Evolutionary conservation across 2,113 vertebrate species (phyloP), one percentile per base, ranked within the genome.

Genomic region (Asarcornis scutulata): DNA sequence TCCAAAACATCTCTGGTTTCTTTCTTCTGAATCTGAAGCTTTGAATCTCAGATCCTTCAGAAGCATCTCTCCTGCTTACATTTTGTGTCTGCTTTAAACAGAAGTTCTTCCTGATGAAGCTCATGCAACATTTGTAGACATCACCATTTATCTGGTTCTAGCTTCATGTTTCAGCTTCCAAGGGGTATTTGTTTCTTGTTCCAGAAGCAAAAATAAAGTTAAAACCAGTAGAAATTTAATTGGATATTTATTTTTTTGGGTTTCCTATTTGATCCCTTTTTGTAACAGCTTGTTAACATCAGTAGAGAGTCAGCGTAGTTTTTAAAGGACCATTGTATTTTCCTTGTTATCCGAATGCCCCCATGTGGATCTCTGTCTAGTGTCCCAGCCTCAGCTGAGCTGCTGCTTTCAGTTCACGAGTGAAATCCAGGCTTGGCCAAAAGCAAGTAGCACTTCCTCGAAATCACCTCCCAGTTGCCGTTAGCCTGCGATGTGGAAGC

Each of bases 41-140:
- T 77, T 22, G 63, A 46, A 7, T 7, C 32, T 40, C 23, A 1
- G 69, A 8, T 29, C 52, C 26, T 36, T 34, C 17, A 42, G 69
- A 38, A 20, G 9, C 6, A 6, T 29, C 21, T 34, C 9, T 53
- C 25, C 42, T 40, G 11, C 27, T 42, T n/a, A 2, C 0, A 0
- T 60, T 68, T 64, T 26, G 48, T 22, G 18, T 6, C 26, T 59
- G 3, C 9, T 9, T 20, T 16, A 12, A 55, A 46, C 6, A n/a
- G 13, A 29, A 63, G 32, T 64, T 42, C 22, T 42, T 38, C 68
- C 69, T 25, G 46, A 9, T 15, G 13, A 10, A 67, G 68, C 16
- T 27, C 2, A 1, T 4, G 11, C 32, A 29, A n/a, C 4, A 2
- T 74, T 63, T 50, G 3, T 18, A 23, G 83, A 42, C 36, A 74